Evolutionary conservation across 2,888 invertebrate genomes (phyloP), one percentile per base, ranked within the genome.

Genomic region (Amphimallon solstitiale): DNA sequence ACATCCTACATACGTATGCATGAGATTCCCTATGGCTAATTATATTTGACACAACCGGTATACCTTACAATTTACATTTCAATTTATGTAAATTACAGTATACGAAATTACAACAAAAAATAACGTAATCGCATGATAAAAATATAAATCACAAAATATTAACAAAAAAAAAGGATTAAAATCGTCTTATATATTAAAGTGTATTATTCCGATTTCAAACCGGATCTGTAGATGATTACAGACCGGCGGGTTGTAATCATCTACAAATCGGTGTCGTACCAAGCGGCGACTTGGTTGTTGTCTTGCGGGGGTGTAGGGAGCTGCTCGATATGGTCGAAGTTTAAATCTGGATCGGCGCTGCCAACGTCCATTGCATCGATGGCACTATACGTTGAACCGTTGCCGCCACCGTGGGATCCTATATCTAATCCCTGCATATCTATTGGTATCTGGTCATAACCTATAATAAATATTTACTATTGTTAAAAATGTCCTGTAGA

Each of bases 381-480:
- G 60, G 87, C 86, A 71, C 92, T 92, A 82, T 94, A 94, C 60
- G 87, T 87, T 72, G 87, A 86, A 64, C 86, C 86, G 40, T 90
- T 90, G 65, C 85, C 86, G 17, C 90, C 90, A 68, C 81, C 81
- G 74, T 86, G 86, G 65, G 86, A 85, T 80, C 93, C 94, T 80
- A 96, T 93, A 82, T 96, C 96, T 79, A 97, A 86, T 73, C 95
- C 95, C 87, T 96, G 94, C 94, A 96, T 94, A 86, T 95, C 95
- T 91, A 96, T 92, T 88, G 95, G 96, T 89, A 96, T 92, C 89
- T 95, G 94, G 90, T 96, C 96, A 91, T 95, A 97, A 87, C 95
- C 96, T 95, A 86, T 15, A 43, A n/a, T n/a, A n/a, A 40, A 43
- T 15, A 51, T 14, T n/a, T n/a, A n/a, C n/a, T n/a, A n/a, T n/a